Conservation (phyloP, 2,797 vertebrate genomes). For the Denticeps clupeoides region DNA sequence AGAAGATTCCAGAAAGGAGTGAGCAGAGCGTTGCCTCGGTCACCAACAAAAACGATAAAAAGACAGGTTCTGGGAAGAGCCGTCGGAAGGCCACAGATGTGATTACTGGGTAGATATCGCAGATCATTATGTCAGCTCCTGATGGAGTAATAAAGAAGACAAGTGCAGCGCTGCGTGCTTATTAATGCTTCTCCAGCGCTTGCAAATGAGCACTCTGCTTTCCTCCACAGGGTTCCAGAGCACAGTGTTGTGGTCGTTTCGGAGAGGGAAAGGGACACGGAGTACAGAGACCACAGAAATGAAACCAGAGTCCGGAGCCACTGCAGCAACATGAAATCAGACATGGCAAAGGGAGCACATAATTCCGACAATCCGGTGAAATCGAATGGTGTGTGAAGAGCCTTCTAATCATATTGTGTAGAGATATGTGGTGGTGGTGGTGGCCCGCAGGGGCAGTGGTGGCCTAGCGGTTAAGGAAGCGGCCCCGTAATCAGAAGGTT, state of each 20-base stretch:
- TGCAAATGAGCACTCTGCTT: background rate
- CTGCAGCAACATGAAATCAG: constrained; percentile 53
- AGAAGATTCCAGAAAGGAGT: constrained; percentile 65
- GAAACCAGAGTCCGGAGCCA: constrained; percentile 48
- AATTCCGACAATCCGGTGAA: constrained; percentile 49
- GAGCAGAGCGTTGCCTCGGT: constrained; percentile 56
- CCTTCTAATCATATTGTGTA: background rate
- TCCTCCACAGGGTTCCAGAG: constrained; percentile 59
- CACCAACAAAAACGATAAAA: constrained; percentile 76
- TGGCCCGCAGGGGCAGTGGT: no score
- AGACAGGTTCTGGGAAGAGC: constrained; percentile 65
- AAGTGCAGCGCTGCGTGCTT: no score
- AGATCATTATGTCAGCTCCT: no score
- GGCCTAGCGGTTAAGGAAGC: no score
- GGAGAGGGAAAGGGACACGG: constrained; percentile 65
- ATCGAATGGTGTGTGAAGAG: constrained; percentile 69
- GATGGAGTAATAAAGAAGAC: no score
- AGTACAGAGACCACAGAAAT: constrained; percentile 56
- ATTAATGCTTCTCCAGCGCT: background rate
- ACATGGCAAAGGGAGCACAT: constrained; percentile 55
- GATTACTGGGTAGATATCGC: constrained; percentile 44
- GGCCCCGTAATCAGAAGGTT: no score
- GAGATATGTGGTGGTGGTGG: no score
- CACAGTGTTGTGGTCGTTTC: constrained; percentile 58
- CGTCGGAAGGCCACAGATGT: constrained; percentile 64